phyloP scores from a whole-genome alignment of 2,888 invertebrate genomes.

The Achlya flavicornis region DNA sequence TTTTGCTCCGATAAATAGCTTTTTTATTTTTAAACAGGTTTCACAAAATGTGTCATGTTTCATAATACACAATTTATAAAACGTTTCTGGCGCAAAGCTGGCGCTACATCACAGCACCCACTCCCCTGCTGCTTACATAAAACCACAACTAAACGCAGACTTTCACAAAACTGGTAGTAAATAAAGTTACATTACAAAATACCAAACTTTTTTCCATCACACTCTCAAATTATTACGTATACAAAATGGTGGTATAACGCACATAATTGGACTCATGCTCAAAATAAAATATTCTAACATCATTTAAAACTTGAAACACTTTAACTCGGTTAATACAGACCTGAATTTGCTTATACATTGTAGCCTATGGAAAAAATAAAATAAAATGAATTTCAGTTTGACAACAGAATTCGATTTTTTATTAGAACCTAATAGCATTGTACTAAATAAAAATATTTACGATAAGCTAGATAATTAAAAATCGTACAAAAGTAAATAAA shows the following conservation, averaged over 20 bases:
- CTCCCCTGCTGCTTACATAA: conserved; percentile 9
- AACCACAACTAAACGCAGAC: conserved; percentile 10
- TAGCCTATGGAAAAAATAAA: conserved; percentile 76
- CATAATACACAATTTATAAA: too few relatives aligned
- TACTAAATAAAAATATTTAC: too few relatives aligned
- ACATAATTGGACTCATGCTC: conserved; percentile 55
- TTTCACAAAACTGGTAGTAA: not conserved
- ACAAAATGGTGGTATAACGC: conserved; percentile 39
- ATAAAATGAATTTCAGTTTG: conserved; percentile 54
- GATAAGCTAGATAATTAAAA: too few relatives aligned
- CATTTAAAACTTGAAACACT: conserved; percentile 58
- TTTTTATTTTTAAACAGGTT: too few relatives aligned
- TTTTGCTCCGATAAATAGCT: too few relatives aligned
- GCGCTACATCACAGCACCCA: not conserved
- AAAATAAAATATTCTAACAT: conserved; percentile 61
- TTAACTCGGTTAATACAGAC: conserved; percentile 70
- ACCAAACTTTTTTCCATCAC: conserved; percentile 26
- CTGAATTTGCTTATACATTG: conserved; percentile 83
- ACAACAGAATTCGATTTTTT: conserved; percentile 21
- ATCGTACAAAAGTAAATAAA: not conserved
- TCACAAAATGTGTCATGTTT: too few relatives aligned
- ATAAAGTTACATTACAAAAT: not conserved
- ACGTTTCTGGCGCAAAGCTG: not conserved
- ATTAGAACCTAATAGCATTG: not conserved
- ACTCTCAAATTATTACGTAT: conserved; percentile 36